A percentile compares a stretch with the other conserved stretches of the same genome.
Evolutionary conservation across 2,113 vertebrate genomes (phyloP).

Genomic region (Redunca redunca): DNA sequence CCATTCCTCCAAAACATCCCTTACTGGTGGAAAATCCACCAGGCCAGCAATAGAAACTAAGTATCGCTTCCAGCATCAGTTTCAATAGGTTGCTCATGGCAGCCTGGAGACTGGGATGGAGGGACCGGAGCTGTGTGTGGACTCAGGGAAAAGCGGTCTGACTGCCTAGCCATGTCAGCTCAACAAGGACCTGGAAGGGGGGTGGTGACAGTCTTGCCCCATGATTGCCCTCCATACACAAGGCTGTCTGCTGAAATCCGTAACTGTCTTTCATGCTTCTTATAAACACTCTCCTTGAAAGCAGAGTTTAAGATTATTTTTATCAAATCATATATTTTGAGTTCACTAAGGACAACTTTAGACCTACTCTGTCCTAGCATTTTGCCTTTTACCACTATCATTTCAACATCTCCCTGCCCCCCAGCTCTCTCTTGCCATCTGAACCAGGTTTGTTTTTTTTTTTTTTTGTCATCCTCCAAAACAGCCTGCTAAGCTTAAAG

Average conservation of each 20-base stretch:
- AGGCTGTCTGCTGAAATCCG: not conserved
- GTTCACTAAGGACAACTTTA: constrained; percentile 11
- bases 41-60: not conserved
- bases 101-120: not conserved
- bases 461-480: not conserved
- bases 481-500: constrained; percentile 34
- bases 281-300: constrained; percentile 7
- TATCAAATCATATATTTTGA: constrained; percentile 52
- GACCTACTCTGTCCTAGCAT: not conserved
- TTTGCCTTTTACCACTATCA: constrained; percentile 46
- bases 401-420: constrained; percentile 25
- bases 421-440: not conserved
- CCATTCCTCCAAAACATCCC: not conserved
- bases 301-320: constrained; percentile 53
- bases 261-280: not conserved
- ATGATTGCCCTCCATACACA: not conserved
- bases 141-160: not conserved
- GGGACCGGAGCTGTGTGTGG: not conserved
- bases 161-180: rapidly evolving
- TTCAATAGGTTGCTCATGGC: not conserved
- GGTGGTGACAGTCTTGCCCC: not conserved
- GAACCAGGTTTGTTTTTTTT: constrained; percentile 13
- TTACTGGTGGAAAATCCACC: not conserved
- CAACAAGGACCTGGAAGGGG: too few species aligned
- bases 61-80: not conserved